These are phyloP conservation scores for Pseudeuparius sepicola DNA, from an alignment of 2,888 invertebrate genomes.

Conservation along the genomic window DNA sequence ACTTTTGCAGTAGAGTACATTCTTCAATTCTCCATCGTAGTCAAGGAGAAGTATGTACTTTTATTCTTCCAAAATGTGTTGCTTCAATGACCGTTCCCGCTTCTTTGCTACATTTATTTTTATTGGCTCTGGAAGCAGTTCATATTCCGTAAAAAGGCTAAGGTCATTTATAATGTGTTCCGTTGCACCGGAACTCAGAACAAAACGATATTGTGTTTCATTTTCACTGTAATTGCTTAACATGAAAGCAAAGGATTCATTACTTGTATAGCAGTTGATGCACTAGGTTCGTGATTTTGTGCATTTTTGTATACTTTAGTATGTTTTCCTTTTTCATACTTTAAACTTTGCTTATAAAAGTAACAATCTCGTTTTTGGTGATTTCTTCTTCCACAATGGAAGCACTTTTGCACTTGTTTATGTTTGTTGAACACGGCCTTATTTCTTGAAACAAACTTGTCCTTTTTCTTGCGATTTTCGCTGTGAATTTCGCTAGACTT, in stretches of 20 bases:
- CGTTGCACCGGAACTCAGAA: no score
- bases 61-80: neutral
- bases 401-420: conserved; percentile 10
- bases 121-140: conserved; percentile 11
- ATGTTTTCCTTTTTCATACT: no score
- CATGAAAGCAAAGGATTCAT: conserved; percentile 12
- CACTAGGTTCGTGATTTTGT: conserved; percentile 8
- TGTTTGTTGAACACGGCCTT: no score
- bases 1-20: conserved; percentile 27
- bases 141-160: conserved; percentile 1
- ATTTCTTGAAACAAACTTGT: conserved; percentile 16
- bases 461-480: conserved; percentile 11
- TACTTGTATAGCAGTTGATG: conserved; percentile 8
- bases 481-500: no score
- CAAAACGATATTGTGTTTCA: neutral
- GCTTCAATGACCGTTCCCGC: no score
- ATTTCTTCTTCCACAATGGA: conserved; percentile 14
- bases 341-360: conserved; percentile 22
- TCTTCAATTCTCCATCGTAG: conserved; percentile 13
- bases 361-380: conserved; percentile 17
- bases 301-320: no score
- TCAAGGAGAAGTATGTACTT: no score
- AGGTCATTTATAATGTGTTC: conserved; percentile 12
- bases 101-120: conserved; percentile 12
- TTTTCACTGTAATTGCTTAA: conserved; percentile 6